phyloP scores from a whole-genome alignment of 2,113 vertebrate species.

The Sclerurus mexicanus region DNA sequence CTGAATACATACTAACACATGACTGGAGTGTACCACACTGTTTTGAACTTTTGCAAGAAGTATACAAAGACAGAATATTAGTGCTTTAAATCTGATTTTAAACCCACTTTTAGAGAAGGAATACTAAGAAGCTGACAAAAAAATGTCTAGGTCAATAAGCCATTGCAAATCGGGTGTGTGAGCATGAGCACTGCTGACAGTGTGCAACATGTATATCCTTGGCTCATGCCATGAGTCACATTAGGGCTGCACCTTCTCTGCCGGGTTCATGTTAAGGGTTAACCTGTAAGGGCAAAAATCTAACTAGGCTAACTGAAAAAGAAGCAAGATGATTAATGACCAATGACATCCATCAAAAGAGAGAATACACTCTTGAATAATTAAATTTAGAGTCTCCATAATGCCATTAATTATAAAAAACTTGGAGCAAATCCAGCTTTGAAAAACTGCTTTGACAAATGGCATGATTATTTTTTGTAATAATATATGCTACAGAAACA shows the following conservation, averaged over 20 bases:
- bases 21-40: neutral
- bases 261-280: neutral
- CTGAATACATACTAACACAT: neutral
- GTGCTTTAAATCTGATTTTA: neutral
- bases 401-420: slow-evolving; percentile 26
- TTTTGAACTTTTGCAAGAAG: neutral
- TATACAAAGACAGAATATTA: neutral
- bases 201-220: neutral
- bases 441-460: slow-evolving; percentile 11
- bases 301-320: neutral
- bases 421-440: neutral
- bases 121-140: neutral
- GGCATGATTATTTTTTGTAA: neutral
- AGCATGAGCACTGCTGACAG: neutral
- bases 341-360: slow-evolving; percentile 22
- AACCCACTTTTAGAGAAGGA: neutral
- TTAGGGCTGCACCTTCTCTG: neutral
- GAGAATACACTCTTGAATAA: slow-evolving; percentile 25
- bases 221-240: neutral
- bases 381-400: neutral
- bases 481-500: neutral
- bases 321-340: slow-evolving; percentile 3
- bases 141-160: neutral
- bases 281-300: neutral
- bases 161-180: neutral